Base-by-base conservation (phyloP, 1,140 invertebrate genomes). In the Penaeus vannamei region DNA sequence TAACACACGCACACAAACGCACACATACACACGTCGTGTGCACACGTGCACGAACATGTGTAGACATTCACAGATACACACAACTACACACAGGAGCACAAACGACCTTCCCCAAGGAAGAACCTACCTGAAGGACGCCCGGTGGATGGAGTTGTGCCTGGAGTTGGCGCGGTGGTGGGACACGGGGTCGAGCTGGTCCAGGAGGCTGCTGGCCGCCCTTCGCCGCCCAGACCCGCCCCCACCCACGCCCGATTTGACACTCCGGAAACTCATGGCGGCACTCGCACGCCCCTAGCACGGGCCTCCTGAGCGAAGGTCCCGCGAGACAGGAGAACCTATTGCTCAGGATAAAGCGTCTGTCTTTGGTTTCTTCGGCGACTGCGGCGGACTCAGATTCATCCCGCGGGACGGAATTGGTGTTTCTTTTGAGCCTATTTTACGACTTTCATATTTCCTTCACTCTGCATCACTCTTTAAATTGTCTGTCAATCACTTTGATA, bases 131-230 rank as follows among this genome's bases (percentile, higher is more conserved):
- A 32, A 36, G 72, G 72, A 76, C 26, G 72, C 69, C 12, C 87
- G 87, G 69, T 59, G 36, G 72, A 64, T 20, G 69, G 66, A 76
- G 82, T 62, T 76, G 66, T 69, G 53, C 64, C 53, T 64, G 66
- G 87, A 84, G 87, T 88, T 77, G 26, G 81, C 87, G 1, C 87
- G 46, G 87, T 88, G 87, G 81, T 88, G 87, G 2, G 87, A 88
- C n/a, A 88, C 69, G 7, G 87, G 87, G 17, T 84, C 69, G 53
- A 88, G 87, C 62, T 88, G 87, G 22, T 88, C 87, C 59, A 88
- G 66, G 14, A 88, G 82, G 29, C 80, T 88, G 81, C 64, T 88
- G 29, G 87, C 62, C 1, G 87, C 87, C 32, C 87, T 36, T 53
- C 87, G 42, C 53, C 87, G 46, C 29, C 87, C 87, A n/a, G 64